Evolutionary conservation across 1,140 invertebrate species (phyloP).

Genomic region (Listronotus bonariensis): DNA sequence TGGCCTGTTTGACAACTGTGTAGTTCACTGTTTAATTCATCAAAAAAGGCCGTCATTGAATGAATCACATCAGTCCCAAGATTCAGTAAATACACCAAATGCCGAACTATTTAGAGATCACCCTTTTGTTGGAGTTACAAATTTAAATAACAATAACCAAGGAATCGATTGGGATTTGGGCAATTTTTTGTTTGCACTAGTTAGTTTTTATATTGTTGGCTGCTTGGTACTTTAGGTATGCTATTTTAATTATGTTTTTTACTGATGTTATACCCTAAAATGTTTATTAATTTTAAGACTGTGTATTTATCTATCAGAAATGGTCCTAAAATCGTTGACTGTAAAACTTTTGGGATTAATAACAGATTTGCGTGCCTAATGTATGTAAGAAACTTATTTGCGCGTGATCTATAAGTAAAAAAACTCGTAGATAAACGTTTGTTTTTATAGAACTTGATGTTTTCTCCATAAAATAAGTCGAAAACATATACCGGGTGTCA

Average conservation of each 20-base stretch:
- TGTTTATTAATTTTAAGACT: not conserved
- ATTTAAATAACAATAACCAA: slow-evolving; percentile 47
- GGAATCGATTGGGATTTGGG: slow-evolving; percentile 53
- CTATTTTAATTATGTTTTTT: slow-evolving; percentile 5
- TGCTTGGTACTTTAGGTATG: slow-evolving; percentile 55
- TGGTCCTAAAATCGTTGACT: too few relatives aligned
- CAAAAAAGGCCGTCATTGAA: slow-evolving; percentile 55
- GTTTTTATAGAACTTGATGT: too few relatives aligned
- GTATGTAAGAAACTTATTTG: too few relatives aligned
- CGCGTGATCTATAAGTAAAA: too few relatives aligned
- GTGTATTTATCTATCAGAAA: too few relatives aligned
- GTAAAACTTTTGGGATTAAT: too few relatives aligned
- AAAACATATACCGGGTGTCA: too few relatives aligned
- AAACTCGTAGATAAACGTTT: too few relatives aligned
- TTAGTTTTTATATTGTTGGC: slow-evolving; percentile 49
- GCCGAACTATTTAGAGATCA: slow-evolving; percentile 10
- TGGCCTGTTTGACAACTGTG: slow-evolving; percentile 83
- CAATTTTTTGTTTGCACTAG: slow-evolving; percentile 49
- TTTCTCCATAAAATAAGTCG: too few relatives aligned
- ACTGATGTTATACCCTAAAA: not conserved
- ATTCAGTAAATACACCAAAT: not conserved
- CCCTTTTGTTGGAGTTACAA: slow-evolving; percentile 11
- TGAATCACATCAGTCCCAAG: not conserved
- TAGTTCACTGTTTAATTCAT: slow-evolving; percentile 85
- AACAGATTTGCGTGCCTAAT: too few relatives aligned